A percentile compares a stretch with the other conserved stretches of the same genome.
phyloP scores from a whole-genome alignment of 1,140 invertebrate genomes.

The Ostrea denselamellosa region DNA sequence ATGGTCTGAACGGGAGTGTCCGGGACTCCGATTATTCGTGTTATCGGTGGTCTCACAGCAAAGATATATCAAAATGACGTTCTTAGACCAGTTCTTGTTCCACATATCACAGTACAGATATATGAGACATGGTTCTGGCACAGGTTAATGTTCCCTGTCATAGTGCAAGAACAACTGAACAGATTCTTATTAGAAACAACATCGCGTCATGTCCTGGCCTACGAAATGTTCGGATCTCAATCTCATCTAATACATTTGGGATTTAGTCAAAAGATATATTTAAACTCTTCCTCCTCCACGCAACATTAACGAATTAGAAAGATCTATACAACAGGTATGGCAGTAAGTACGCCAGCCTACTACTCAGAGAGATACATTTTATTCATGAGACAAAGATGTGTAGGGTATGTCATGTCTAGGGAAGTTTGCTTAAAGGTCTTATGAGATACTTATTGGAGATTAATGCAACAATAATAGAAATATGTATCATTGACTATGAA shows the following conservation, averaged over 20 bases:
- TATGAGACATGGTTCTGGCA: neutral
- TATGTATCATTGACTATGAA: neutral
- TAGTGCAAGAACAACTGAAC: neutral
- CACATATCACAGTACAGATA: neutral
- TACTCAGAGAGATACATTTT: neutral
- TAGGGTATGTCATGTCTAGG: neutral
- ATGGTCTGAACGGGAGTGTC: constrained; percentile 9
- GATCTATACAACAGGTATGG: neutral
- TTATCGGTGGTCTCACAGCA: neutral
- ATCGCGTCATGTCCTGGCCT: neutral
- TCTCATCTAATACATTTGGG: neutral
- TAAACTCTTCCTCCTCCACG: neutral
- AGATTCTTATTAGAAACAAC: neutral
- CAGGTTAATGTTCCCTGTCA: constrained; percentile 23
- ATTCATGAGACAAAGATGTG: neutral
- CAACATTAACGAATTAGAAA: constrained; percentile 1
- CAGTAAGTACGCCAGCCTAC: neutral
- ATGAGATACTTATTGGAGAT: neutral
- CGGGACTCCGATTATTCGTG: neutral
- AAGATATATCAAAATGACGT: neutral
- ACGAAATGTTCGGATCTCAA: neutral
- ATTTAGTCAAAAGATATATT: neutral
- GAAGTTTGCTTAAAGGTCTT: neutral
- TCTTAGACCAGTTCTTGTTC: constrained; percentile 9
- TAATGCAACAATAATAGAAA: neutral